Percentiles rank a stretch among this genome's conserved stretches.
Conservation (phyloP, 1,140 invertebrate genomes). For the Neuroterus valhalla region DNA sequence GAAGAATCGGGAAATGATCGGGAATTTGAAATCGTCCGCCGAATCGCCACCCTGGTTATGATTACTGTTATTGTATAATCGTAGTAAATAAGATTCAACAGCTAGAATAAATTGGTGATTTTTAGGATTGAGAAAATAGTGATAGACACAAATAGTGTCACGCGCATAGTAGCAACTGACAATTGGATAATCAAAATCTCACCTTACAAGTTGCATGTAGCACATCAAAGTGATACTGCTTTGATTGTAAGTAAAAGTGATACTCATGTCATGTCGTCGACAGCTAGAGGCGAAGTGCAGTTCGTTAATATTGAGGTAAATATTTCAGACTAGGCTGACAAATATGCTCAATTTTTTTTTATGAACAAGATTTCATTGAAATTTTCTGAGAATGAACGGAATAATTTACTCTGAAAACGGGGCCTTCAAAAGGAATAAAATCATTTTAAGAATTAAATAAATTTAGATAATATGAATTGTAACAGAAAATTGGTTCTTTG, state of each 20-base stretch:
- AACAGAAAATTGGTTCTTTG: neutral
- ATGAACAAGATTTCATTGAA: neutral
- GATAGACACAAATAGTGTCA: conserved; percentile 81
- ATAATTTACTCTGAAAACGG: too few species aligned
- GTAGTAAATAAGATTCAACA: conserved; percentile 36
- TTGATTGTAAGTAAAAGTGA: conserved; percentile 85
- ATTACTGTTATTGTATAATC: conserved; percentile 28
- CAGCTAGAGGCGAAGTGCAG: conserved; percentile 81
- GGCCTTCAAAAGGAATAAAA: neutral
- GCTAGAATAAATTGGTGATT: conserved; percentile 51
- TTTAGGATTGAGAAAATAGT: conserved; percentile 85
- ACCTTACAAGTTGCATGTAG: conserved; percentile 84
- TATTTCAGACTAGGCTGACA: conserved; percentile 27
- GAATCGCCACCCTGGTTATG: too few species aligned
- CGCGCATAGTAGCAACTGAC: conserved; percentile 85
- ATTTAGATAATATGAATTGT: neutral
- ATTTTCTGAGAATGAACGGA: too few species aligned
- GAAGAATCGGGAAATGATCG: too few species aligned
- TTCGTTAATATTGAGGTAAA: conserved; percentile 85
- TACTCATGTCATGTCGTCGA: conserved; percentile 81
- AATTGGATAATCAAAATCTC: conserved; percentile 93
- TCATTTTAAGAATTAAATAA: neutral
- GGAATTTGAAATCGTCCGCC: too few species aligned
- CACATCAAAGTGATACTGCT: conserved; percentile 86
- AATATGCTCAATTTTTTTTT: conserved; percentile 15